Evolutionary conservation across 2,797 vertebrate species (phyloP).

Genomic region (Helicolenus hilgendorfi): DNA sequence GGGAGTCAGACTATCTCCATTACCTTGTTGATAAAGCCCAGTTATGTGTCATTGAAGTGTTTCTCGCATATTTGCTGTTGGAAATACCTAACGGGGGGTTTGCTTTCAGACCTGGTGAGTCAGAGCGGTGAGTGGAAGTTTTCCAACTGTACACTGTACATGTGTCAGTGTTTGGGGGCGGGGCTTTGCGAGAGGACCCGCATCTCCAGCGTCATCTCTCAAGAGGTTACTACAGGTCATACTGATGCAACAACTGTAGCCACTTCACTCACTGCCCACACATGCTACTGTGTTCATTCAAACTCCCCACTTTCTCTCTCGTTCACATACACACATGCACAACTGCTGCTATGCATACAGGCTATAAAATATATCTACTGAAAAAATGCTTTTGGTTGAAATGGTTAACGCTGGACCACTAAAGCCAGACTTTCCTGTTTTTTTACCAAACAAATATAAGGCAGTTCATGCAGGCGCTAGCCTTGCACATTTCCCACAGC

Average conservation of each 20-base stretch:
- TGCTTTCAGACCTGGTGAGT: background rate
- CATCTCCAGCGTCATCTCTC: background rate
- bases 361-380: background rate
- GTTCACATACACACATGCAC: background rate
- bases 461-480: background rate
- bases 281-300: background rate
- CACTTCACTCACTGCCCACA: background rate
- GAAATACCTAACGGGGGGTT: background rate
- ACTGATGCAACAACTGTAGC: constrained; percentile 26
- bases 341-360: background rate
- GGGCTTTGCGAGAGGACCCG: background rate
- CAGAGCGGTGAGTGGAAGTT: background rate
- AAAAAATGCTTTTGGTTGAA: background rate
- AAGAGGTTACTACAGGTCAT: constrained; percentile 3
- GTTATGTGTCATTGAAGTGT: background rate
- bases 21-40: background rate
- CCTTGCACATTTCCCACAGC: constrained; percentile 10
- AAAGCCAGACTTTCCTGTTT: background rate
- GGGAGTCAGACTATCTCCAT: background rate
- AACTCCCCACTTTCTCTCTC: background rate
- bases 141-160: background rate
- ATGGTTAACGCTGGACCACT: background rate
- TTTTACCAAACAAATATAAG: constrained; percentile 1
- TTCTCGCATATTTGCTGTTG: background rate
- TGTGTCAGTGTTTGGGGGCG: constrained; percentile 53